A percentile compares a stretch with the other conserved stretches of the same genome.
Conservation (phyloP, 2,113 vertebrate genomes). For the Amblyornis subalaris region DNA sequence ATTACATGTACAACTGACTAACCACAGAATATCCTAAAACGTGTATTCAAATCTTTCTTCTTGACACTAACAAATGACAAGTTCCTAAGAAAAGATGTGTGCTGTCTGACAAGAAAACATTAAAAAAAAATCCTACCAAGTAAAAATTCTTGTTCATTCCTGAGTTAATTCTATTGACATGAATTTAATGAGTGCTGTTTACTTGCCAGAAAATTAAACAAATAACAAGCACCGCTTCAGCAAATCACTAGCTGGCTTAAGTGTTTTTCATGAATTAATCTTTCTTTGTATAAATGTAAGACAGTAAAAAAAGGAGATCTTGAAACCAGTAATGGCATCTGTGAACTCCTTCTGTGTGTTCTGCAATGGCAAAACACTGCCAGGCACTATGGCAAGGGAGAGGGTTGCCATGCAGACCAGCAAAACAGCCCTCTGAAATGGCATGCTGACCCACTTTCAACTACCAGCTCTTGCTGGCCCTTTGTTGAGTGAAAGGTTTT, state of each 20-base stretch:
- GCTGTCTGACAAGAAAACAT: not conserved
- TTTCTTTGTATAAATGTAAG: not conserved
- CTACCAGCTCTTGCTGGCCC: constrained; percentile 33
- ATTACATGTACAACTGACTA: not conserved
- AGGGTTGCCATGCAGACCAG: constrained; percentile 39
- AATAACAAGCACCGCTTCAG: not conserved
- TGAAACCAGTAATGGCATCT: not conserved
- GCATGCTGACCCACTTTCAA: constrained; percentile 48
- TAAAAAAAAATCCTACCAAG: not conserved
- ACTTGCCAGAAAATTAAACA: constrained; percentile 2
- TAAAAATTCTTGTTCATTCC: not conserved
- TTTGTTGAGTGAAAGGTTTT: constrained; percentile 27
- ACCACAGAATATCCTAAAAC: not conserved
- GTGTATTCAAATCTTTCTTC: not conserved
- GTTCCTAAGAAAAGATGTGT: not conserved
- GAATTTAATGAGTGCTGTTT: not conserved
- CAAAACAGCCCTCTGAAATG: constrained; percentile 24
- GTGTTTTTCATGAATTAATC: not conserved
- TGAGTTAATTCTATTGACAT: not conserved
- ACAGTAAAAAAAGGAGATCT: not conserved
- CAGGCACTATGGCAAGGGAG: not conserved
- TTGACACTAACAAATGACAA: not conserved
- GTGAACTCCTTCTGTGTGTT: not conserved
- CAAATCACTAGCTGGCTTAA: not conserved
- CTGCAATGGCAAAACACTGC: not conserved